These are phyloP conservation scores for Meteorus sp. DNA, from an alignment of 1,140 invertebrate genomes.

Conservation along the genomic window DNA sequence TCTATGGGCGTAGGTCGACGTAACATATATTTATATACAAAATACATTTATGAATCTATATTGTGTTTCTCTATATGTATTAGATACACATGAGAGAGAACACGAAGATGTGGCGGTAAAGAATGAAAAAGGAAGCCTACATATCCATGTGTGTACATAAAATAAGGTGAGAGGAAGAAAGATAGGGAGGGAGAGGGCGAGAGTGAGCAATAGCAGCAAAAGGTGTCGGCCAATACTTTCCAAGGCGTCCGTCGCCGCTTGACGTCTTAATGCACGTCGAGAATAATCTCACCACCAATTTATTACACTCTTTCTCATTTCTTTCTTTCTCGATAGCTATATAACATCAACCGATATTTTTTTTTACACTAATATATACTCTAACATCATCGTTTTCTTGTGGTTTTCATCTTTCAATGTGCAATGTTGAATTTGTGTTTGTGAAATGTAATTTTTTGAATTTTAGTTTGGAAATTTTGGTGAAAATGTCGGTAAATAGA, in stretches of 20 bases:
- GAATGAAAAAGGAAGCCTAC: slow-evolving; percentile 31
- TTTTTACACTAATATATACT: not conserved
- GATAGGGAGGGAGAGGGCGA: slow-evolving; percentile 12
- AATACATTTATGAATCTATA: too few species aligned
- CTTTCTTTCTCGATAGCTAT: slow-evolving; percentile 42
- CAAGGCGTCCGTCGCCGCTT: slow-evolving; percentile 58
- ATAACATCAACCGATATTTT: too few species aligned
- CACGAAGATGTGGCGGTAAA: slow-evolving; percentile 27
- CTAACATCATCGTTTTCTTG: too few species aligned
- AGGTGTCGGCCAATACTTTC: slow-evolving; percentile 60
- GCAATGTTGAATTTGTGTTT: too few species aligned
- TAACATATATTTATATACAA: slow-evolving; percentile 23
- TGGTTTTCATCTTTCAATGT: too few species aligned
- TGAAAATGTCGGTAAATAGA: too few species aligned
- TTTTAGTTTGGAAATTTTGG: too few species aligned
- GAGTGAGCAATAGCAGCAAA: slow-evolving; percentile 36
- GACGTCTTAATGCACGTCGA: slow-evolving; percentile 61
- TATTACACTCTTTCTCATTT: slow-evolving; percentile 61
- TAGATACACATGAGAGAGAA: too few species aligned
- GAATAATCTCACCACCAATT: slow-evolving; percentile 61
- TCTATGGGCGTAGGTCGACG: not conserved
- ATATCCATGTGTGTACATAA: not conserved
- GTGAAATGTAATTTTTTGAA: too few species aligned
- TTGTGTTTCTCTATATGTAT: too few species aligned
- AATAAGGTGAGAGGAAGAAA: not conserved